phyloP scores from a whole-genome alignment of 1,140 invertebrate genomes.

The Zaprionus tsacasi region DNA sequence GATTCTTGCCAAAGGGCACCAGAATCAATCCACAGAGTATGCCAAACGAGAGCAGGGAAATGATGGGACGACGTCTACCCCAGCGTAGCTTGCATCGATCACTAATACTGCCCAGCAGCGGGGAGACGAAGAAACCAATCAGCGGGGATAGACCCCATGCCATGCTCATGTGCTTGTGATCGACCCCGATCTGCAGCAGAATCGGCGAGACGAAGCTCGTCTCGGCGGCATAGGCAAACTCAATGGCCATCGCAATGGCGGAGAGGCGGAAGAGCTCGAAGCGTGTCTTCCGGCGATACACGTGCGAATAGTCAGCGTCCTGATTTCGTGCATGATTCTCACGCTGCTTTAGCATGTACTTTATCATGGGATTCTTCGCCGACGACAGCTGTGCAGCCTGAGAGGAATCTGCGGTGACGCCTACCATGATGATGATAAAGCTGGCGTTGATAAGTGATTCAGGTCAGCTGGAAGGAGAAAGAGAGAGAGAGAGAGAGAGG shows the following conservation, averaged over 20 bases:
- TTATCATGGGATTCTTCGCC: slow-evolving; percentile 77
- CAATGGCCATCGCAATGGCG: slow-evolving; percentile 93
- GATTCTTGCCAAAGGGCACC: slow-evolving; percentile 90
- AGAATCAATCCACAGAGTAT: slow-evolving; percentile 89
- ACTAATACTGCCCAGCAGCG: slow-evolving; percentile 92
- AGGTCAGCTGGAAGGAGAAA: slow-evolving; percentile 9
- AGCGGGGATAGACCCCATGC: slow-evolving; percentile 93
- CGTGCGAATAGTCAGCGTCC: slow-evolving; percentile 84
- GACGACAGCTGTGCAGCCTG: slow-evolving; percentile 63
- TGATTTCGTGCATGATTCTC: slow-evolving; percentile 77
- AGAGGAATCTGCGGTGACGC: slow-evolving; percentile 55
- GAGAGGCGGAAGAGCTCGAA: slow-evolving; percentile 90
- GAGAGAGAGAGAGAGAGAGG: not conserved
- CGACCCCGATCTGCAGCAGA: slow-evolving; percentile 91
- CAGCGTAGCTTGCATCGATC: slow-evolving; percentile 89
- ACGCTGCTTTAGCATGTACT: slow-evolving; percentile 77
- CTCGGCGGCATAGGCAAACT: slow-evolving; percentile 94
- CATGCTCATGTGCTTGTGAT: slow-evolving; percentile 90
- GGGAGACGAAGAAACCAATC: slow-evolving; percentile 92
- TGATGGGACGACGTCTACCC: slow-evolving; percentile 91
- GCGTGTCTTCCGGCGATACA: slow-evolving; percentile 87
- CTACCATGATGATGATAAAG: slow-evolving; percentile 64
- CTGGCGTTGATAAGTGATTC: slow-evolving; percentile 1
- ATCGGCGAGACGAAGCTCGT: slow-evolving; percentile 95
- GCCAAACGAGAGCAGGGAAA: slow-evolving; percentile 90